phyloP scores from a whole-genome alignment of 2,888 invertebrate species.

The Nomada hirtipes region DNA sequence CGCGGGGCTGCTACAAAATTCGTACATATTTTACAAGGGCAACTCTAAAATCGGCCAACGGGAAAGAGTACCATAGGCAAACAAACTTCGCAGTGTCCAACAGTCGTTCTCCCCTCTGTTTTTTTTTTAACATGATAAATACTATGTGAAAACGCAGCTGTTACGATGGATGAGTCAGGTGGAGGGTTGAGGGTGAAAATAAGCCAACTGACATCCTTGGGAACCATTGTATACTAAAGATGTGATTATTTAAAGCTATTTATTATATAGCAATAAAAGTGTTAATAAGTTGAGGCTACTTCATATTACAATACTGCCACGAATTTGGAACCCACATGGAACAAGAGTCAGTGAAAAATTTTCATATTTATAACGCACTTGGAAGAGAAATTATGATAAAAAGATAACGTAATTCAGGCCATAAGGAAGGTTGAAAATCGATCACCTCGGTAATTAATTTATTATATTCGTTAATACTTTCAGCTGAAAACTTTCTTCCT shows the following conservation, averaged over 20 bases:
- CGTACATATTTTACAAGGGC: not conserved
- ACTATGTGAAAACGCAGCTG: constrained; percentile 18
- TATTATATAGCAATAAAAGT: not conserved
- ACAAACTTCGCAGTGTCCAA: not conserved
- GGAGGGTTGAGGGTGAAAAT: not conserved
- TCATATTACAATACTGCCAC: too few relatives aligned
- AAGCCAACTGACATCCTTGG: constrained; percentile 17
- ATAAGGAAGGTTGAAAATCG: too few relatives aligned
- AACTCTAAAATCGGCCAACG: not conserved
- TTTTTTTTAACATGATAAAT: not conserved
- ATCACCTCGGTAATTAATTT: not conserved
- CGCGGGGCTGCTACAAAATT: too few relatives aligned
- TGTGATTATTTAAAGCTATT: not conserved
- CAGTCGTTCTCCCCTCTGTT: not conserved
- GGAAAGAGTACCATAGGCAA: not conserved
- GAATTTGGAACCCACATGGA: too few relatives aligned
- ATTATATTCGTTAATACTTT: not conserved
- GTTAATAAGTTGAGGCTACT: too few relatives aligned
- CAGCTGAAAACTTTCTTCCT: not conserved
- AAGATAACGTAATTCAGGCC: too few relatives aligned
- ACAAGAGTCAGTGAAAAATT: too few relatives aligned
- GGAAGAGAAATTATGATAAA: too few relatives aligned
- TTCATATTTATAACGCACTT: too few relatives aligned
- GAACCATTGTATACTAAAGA: not conserved
- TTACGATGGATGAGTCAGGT: not conserved